A percentile compares a stretch with the other conserved stretches of the same genome.
phyloP scores from a whole-genome alignment of 2,113 vertebrate genomes.

The Sitta europaea region DNA sequence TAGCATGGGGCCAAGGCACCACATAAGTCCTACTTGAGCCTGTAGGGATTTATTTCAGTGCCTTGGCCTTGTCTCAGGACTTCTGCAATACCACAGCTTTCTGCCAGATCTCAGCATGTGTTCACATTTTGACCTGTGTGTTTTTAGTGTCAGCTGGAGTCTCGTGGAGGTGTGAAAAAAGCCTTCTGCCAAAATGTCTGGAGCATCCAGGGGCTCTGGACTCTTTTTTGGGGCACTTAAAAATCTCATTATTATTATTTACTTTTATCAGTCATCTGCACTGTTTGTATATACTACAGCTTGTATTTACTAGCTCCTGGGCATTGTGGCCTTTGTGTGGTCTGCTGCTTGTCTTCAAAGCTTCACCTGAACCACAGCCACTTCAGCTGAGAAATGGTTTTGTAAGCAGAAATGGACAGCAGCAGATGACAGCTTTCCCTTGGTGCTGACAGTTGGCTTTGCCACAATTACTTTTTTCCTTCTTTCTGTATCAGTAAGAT shows the following conservation, averaged over 20 bases:
- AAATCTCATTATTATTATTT: background rate
- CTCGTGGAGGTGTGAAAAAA: slow-evolving; percentile 14
- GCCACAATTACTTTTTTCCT: slow-evolving; percentile 72
- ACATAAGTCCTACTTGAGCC: slow-evolving; percentile 32
- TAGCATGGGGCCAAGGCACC: slow-evolving; percentile 18
- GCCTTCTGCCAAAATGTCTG: background rate
- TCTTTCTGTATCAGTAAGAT: slow-evolving; percentile 61
- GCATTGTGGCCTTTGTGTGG: background rate
- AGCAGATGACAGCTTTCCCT: slow-evolving; percentile 21
- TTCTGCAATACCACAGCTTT: slow-evolving; percentile 27
- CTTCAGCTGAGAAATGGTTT: slow-evolving; percentile 7
- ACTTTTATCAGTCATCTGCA: background rate
- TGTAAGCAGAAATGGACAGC: slow-evolving; percentile 14
- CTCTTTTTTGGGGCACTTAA: background rate
- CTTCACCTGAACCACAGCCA: background rate
- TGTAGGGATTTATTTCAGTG: slow-evolving; percentile 28
- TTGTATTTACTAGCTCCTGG: background rate
- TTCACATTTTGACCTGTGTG: background rate
- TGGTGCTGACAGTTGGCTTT: slow-evolving; percentile 40
- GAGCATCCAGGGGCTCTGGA: background rate
- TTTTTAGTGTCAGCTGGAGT: slow-evolving; percentile 29
- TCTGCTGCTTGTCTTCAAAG: background rate
- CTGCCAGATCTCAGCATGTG: background rate
- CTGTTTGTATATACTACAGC: background rate
- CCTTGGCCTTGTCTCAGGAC: slow-evolving; percentile 51